Conservation (phyloP, 2,113 vertebrate species). For the Charadrius vociferus region DNA sequence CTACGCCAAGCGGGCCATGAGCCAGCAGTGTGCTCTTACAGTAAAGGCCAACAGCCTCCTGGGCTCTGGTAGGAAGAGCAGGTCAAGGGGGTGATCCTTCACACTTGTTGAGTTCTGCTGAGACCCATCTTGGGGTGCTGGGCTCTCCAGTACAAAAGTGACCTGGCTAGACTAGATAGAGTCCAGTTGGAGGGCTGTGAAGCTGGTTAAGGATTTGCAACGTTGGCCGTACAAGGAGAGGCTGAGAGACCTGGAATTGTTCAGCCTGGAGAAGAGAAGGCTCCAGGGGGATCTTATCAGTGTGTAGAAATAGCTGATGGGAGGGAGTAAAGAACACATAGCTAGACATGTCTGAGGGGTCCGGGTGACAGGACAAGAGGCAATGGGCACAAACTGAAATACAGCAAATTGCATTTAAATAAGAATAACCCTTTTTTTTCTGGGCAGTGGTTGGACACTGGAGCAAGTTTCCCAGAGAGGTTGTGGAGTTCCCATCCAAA, state of each 20-base stretch:
- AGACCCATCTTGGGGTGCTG: neutral
- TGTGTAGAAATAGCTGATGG: neutral
- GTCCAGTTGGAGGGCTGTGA: neutral
- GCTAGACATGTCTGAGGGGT: neutral
- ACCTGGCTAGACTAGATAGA: neutral
- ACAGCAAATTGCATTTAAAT: neutral
- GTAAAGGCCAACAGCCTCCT: neutral
- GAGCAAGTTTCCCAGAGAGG: neutral
- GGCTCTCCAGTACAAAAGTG: neutral
- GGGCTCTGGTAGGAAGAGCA: neutral
- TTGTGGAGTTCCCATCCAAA: neutral
- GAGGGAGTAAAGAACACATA: neutral
- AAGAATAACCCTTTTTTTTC: neutral
- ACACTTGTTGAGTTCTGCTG: neutral
- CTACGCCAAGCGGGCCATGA: neutral
- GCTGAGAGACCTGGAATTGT: neutral
- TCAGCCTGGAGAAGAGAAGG: neutral
- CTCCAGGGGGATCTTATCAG: neutral
- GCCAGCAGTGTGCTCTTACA: neutral
- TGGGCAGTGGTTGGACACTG: neutral
- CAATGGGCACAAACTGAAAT: neutral
- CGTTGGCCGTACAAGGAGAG: rapidly evolving
- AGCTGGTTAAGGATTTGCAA: neutral
- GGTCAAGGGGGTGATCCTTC: neutral
- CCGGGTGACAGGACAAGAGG: neutral